Base-by-base conservation (phyloP, 2,797 vertebrate species). In the Fratercula arctica region DNA sequence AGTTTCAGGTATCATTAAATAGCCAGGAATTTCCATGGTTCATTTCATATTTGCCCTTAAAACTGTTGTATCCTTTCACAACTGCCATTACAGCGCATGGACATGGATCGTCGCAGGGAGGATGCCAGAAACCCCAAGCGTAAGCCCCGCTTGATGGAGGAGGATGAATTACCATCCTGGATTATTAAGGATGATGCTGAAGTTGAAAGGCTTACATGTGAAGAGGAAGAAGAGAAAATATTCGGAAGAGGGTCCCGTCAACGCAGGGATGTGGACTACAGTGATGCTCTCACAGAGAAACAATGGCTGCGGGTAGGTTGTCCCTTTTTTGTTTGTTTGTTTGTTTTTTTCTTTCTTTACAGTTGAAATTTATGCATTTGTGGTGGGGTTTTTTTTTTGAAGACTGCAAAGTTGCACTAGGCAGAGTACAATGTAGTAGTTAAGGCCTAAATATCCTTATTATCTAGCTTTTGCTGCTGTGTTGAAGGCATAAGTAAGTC, bases 111-210 rank as follows among this genome's bases (percentile, higher is more conserved):
- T 16, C 98, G 99, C 25, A 98, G 99, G 19, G 99, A 99, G 82
- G 99, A 99, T 5, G 99, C 99, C 37, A 98, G 99, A 76, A 99
- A 99, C 94, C 99, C 99, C 2, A 99, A 99, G 81, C 99, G 99
- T 11, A 99, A 99, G 85, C 99, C 99, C 2, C 99, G 99, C 33
- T 97, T 99, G 13, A 99, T 99, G 99, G 99, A 99, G 95, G 99
- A 99, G 60, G 99, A 99, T 23, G 99, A 99, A 87, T 96, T 99
- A 68, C 99, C 99, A 4, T 99, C 99, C 3, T 99, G 99, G 99
- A 99, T 99, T 97, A 99, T 99, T 88, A 99, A 99, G 96, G 99
- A 99, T 48, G 99, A 99, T 16, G 99, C 99, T 0, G 99, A 99
- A 98, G 99, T 99, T 41, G 99, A 99, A 82, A 98, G 99, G 41